A percentile compares a stretch with the other conserved stretches of the same genome.
These are phyloP conservation scores for Sebastes steindachneri DNA, from an alignment of 2,797 vertebrate genomes.

Conservation along the genomic window DNA sequence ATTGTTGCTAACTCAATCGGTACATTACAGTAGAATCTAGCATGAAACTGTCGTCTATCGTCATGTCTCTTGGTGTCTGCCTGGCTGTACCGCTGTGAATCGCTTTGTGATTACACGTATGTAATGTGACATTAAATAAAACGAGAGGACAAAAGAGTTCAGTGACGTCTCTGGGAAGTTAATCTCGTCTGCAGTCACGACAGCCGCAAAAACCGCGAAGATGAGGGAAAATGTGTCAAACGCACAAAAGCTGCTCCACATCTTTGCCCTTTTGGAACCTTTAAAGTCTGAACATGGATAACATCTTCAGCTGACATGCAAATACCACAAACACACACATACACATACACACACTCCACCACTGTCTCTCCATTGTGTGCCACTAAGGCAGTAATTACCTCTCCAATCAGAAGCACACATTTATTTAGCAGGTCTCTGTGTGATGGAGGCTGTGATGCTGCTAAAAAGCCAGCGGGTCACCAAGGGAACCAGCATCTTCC, in stretches of 20 bases:
- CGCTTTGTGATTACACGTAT: slow-evolving; percentile 33
- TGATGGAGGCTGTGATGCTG: neutral
- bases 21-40: neutral
- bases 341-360: neutral
- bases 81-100: slow-evolving; percentile 35
- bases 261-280: slow-evolving; percentile 75
- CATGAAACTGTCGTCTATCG: neutral
- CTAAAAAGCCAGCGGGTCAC: neutral
- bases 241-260: slow-evolving; percentile 33
- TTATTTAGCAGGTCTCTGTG: neutral
- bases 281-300: slow-evolving; percentile 59
- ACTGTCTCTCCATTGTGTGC: slow-evolving; percentile 25
- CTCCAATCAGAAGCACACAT: slow-evolving; percentile 12
- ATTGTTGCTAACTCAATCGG: neutral
- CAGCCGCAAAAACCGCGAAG: neutral
- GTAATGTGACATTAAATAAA: slow-evolving; percentile 70
- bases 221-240: slow-evolving; percentile 9
- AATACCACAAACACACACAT: slow-evolving; percentile 15
- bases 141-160: slow-evolving; percentile 41
- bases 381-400: slow-evolving; percentile 46
- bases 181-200: slow-evolving; percentile 28
- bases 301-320: slow-evolving; percentile 51
- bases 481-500: neutral
- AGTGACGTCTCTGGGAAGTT: slow-evolving; percentile 23
- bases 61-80: slow-evolving; percentile 8